phyloP scores from a whole-genome alignment of 2,797 vertebrate species.

The Pristis pectinata region DNA sequence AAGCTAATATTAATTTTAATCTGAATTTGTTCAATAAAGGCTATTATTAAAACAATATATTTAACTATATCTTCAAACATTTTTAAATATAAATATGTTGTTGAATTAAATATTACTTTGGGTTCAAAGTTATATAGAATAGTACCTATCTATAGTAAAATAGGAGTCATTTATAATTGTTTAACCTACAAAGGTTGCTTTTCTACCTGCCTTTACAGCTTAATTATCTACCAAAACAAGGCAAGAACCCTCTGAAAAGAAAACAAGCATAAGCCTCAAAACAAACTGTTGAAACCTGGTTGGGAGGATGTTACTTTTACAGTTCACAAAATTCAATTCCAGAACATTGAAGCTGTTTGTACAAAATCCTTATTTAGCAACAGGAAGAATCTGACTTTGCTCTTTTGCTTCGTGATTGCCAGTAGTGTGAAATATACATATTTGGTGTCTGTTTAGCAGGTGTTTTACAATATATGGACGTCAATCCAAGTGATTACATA shows the following conservation, averaged over 20 bases:
- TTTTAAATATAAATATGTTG: background rate
- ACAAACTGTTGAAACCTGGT: too few relatives aligned
- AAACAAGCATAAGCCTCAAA: background rate
- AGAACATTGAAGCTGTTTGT: background rate
- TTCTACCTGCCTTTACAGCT: constrained; percentile 90
- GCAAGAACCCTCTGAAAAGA: constrained; percentile 59
- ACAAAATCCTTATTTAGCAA: background rate
- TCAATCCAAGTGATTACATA: background rate
- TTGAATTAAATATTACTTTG: background rate
- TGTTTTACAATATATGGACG: background rate
- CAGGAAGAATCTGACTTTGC: background rate
- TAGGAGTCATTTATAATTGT: constrained; percentile 64
- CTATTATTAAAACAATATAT: background rate
- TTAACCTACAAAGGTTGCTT: constrained; percentile 96
- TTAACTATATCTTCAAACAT: background rate
- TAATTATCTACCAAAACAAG: constrained; percentile 98
- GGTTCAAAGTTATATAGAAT: background rate
- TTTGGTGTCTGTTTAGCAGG: background rate
- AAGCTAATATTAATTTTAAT: background rate
- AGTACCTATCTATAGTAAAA: constrained; percentile 41
- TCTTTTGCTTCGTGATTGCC: background rate
- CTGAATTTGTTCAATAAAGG: background rate
- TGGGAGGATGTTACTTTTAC: background rate
- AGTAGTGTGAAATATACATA: background rate
- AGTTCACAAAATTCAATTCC: background rate